A percentile compares a stretch with the other conserved stretches of the same genome.
phyloP scores from a whole-genome alignment of 2,888 invertebrate genomes.

The Hipparchia semele region DNA sequence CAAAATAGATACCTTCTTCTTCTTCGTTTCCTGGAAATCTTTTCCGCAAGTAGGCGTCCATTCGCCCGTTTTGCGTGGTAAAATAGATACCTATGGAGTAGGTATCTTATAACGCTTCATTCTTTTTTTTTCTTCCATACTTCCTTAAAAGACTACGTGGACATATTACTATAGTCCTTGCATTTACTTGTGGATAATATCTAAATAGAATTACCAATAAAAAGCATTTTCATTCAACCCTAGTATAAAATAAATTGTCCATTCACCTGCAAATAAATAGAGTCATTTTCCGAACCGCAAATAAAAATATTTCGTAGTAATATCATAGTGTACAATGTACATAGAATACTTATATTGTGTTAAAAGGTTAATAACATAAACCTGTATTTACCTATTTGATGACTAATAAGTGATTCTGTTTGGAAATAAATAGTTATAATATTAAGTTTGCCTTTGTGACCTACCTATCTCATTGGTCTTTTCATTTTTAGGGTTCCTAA shows the following conservation, averaged over 20 bases:
- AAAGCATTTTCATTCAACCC: constrained; percentile 5
- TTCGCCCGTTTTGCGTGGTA: too few species aligned
- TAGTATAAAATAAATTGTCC: constrained; percentile 28
- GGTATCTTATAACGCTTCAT: too few species aligned
- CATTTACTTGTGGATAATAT: too few species aligned
- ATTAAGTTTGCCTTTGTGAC: background rate
- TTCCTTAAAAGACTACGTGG: too few species aligned
- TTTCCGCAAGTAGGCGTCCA: too few species aligned
- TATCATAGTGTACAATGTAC: background rate
- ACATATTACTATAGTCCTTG: too few species aligned
- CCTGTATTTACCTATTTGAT: constrained; percentile 2
- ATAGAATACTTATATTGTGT: background rate
- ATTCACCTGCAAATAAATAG: constrained; percentile 25
- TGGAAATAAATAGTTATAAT: background rate
- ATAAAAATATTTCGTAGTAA: constrained; percentile 18
- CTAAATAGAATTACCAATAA: background rate
- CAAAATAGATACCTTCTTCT: too few species aligned
- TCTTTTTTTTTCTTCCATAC: too few species aligned
- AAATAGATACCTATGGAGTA: too few species aligned
- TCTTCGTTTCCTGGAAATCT: too few species aligned
- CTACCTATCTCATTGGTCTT: too few species aligned
- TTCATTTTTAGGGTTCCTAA: too few species aligned
- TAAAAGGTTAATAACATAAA: constrained; percentile 24
- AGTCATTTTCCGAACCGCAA: constrained; percentile 25
- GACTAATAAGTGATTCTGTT: background rate